Percentiles rank a stretch among this genome's conserved stretches.
Conservation (phyloP, 2,888 invertebrate species). For the Tenodera sinensis region DNA sequence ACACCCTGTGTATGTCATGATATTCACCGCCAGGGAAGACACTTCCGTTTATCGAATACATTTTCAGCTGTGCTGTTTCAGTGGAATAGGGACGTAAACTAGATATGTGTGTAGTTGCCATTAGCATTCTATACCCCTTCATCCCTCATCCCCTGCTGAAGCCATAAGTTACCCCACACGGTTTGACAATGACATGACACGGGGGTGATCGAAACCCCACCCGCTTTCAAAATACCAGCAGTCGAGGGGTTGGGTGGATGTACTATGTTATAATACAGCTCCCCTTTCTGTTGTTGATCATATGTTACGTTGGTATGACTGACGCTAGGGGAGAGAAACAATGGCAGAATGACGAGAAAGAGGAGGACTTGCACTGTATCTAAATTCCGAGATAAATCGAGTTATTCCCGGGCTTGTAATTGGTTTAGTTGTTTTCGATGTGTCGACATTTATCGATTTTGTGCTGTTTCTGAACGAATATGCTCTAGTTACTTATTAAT, state of each 20-base stretch:
- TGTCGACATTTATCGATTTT: background rate
- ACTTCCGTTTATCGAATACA: background rate
- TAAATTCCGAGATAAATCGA: background rate
- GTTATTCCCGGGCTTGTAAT: background rate
- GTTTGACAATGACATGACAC: background rate
- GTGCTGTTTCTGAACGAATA: background rate
- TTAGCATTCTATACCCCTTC: background rate
- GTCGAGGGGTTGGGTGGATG: background rate
- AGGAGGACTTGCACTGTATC: background rate
- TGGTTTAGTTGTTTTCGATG: background rate
- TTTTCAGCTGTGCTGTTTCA: background rate
- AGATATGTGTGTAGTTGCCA: background rate
- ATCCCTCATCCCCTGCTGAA: background rate
- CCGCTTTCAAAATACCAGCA: background rate
- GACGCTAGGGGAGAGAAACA: background rate
- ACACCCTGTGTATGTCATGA: background rate
- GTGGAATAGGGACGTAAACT: background rate
- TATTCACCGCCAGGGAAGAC: background rate
- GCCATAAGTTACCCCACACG: background rate
- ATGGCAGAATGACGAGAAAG: background rate
- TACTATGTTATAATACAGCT: background rate
- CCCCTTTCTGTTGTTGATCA: background rate
- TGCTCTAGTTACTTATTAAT: background rate
- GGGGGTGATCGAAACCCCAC: background rate
- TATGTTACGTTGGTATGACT: background rate